Base-by-base conservation (phyloP, 2,888 invertebrate genomes). In the Tetragnatha montana region DNA sequence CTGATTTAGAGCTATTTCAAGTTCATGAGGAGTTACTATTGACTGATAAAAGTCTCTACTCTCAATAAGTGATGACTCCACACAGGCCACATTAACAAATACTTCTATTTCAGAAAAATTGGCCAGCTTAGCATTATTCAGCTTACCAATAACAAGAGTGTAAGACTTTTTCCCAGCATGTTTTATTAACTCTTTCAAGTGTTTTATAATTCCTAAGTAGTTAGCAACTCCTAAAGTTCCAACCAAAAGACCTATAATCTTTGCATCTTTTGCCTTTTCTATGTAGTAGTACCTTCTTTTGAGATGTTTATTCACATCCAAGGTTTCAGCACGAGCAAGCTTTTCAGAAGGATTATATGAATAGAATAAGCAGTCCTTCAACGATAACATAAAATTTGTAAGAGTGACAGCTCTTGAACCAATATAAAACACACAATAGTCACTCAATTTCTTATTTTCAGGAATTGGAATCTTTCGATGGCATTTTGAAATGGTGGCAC, bases 51-150 rank as follows among this genome's bases (percentile, higher is more conserved):
- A 98, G 86, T 98, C 98, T 92, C 96, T 95, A 80, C 96, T 96
- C 93, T 96, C 96, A 93, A 96, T 96, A 91, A 95, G 92, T 21
- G 97, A 96, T 93, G 97, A 98, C 94, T 98, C 97, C 2, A 98
- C 96, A 93, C 99, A 99, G 0, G 98, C 96, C 82, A 99, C 95
- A 92, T 97, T 95, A 0, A 98, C 97, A 94, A 97, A 99, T 74
- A 97, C 95, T 93, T 99, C 98, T 91, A 99, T 96, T 95, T 97
- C 97, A 86, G 96, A 96, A 93, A 99, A 98, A 94, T 99, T 99
- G 0, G 98, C 98, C 91, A 99, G 94, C 94, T 99, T 99, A 0
- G 97, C 96, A 14, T 97, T 96, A 94, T 98, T 99, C 4, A 98
- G 96, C 93, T 98, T 98, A 7, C 99, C 99, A 84, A 99, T 97